Conservation (phyloP, 1,140 invertebrate genomes). For the Lepidurus apus region DNA sequence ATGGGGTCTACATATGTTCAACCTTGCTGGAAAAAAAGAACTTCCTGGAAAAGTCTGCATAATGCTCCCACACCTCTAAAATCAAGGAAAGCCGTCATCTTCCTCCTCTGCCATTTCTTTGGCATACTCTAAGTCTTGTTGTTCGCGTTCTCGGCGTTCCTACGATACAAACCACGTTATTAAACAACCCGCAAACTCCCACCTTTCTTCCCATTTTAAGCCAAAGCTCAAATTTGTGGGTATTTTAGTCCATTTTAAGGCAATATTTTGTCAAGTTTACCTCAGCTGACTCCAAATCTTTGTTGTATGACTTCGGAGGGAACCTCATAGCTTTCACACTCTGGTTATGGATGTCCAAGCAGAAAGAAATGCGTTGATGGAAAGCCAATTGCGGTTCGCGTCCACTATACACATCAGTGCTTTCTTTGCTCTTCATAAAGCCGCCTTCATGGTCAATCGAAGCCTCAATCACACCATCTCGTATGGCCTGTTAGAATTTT, state of each 20-base stretch:
- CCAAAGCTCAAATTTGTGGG: not conserved
- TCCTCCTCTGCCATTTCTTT: constrained; percentile 99
- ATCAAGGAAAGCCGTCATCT: constrained; percentile 60
- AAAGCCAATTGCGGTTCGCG: constrained; percentile 93
- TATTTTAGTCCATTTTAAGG: not conserved
- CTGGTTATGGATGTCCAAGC: constrained; percentile 95
- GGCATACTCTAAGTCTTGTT: constrained; percentile 93
- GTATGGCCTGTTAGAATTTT: constrained; percentile 63
- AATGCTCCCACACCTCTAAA: constrained; percentile 34
- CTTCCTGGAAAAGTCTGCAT: constrained; percentile 9
- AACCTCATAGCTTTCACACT: constrained; percentile 98
- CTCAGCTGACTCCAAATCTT: constrained; percentile 95
- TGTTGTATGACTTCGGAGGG: constrained; percentile 97
- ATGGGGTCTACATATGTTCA: not conserved
- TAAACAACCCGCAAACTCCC: constrained; percentile 25
- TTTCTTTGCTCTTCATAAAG: constrained; percentile 96
- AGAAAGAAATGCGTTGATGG: constrained; percentile 96
- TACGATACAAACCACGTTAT: constrained; percentile 39
- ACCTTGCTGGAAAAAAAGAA: not conserved
- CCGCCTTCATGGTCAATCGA: constrained; percentile 90
- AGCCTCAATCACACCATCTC: constrained; percentile 98
- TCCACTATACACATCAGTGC: constrained; percentile 94
- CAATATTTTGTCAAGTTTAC: constrained; percentile 40
- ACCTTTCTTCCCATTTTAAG: not conserved
- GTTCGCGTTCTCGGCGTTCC: constrained; percentile 89